Base-by-base conservation (phyloP, 1,140 invertebrate genomes). In the Condylostylus longicornis region DNA sequence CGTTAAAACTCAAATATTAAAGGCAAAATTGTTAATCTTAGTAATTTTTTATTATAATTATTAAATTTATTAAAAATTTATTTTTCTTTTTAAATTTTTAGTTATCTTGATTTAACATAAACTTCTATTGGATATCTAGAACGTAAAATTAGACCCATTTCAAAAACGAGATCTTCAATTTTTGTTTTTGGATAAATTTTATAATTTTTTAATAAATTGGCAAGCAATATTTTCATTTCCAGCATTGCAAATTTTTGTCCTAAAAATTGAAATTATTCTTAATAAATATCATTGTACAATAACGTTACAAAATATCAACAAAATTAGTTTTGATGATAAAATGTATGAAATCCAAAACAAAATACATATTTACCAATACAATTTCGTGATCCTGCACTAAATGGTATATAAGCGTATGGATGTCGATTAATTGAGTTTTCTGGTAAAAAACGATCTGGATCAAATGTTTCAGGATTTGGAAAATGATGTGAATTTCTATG, bases 301-400 rank as follows among this genome's bases (percentile, higher is more conserved):
- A 59, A 13, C 54, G 45, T 17, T 55, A 44, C 6, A 64, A 18
- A 19, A 64, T 33, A 29, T 61, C 53, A 2, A 52, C 51, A 1
- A 64, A 23, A 7, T 58, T 47, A 8, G 50, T 53, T 39, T 63
- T 64, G 35, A 64, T 44, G 38, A 58, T 53, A 17, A 59, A 45
- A 18, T 61, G 44, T 4, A 61, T 62, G 43, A 59, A 65, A n/a
- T n/a, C n/a, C n/a, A n/a, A n/a, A n/a, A n/a, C n/a, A n/a, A n/a
- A n/a, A n/a, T n/a, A n/a, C n/a, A n/a, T n/a, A n/a, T n/a, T n/a
- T n/a, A n/a, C 76, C 76, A 67, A 45, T 37, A 46, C 74, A 77
- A 46, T 75, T 74, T 48, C 64, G 58, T 19, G 53, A 59, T 18
- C 72, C 72, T 27, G 69, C 70, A 30, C 66, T 68, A 46, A 77